These are phyloP conservation scores for Drosophila ananassae DNA, from an alignment of 1,140 invertebrate genomes.

Conservation along the genomic window DNA sequence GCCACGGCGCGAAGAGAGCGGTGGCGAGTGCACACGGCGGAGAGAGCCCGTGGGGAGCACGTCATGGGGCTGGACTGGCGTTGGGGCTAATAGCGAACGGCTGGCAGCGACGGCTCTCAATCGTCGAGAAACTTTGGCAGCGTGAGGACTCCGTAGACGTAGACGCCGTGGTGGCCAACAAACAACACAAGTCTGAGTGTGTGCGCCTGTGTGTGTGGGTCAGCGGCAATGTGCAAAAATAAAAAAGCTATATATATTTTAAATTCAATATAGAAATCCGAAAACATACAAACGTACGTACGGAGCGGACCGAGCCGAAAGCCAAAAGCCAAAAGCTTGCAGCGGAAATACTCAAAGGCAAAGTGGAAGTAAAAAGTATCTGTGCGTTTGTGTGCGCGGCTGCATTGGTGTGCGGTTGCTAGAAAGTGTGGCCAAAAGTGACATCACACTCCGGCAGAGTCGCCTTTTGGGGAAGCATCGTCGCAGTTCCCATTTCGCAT, in stretches of 20 bases:
- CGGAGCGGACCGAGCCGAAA: conserved; percentile 23
- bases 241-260: conserved; percentile 81
- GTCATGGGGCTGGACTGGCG: conserved; percentile 13
- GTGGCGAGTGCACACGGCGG: neutral
- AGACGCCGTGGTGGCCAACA: conserved; percentile 36
- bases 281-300: conserved; percentile 38
- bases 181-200: conserved; percentile 33
- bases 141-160: conserved; percentile 60
- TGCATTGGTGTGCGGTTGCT: conserved; percentile 50
- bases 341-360: conserved; percentile 66
- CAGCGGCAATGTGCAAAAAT: conserved; percentile 78
- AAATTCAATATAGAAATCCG: conserved; percentile 71
- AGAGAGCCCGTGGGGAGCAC: conserved; percentile 16
- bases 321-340: conserved; percentile 41
- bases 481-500: neutral
- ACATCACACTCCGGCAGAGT: conserved; percentile 63
- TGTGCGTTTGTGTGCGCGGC: conserved; percentile 19
- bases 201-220: conserved; percentile 37
- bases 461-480: conserved; percentile 3
- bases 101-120: conserved; percentile 54
- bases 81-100: conserved; percentile 5
- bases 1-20: neutral
- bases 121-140: conserved; percentile 70
- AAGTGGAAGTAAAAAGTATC: conserved; percentile 56
- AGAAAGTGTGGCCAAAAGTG: conserved; percentile 73